Percentiles rank a stretch among this genome's conserved stretches.
Evolutionary conservation across 1,140 invertebrate species (phyloP).

Genomic region (Panulirus ornatus): DNA sequence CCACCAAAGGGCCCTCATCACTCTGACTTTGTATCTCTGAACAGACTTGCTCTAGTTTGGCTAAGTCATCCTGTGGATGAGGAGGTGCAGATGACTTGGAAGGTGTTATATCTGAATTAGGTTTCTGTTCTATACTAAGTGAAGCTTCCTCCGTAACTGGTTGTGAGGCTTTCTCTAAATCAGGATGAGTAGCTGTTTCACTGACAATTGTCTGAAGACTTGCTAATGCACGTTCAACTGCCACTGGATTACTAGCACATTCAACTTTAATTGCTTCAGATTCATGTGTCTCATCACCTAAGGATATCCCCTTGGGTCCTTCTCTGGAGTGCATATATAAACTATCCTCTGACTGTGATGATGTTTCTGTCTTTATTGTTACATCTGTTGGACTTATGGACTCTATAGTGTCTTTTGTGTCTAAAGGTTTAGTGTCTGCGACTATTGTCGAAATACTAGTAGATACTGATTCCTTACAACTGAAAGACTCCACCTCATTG

Average conservation of each 20-base stretch:
- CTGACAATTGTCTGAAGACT: slow-evolving; percentile 63
- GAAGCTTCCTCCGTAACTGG: slow-evolving; percentile 55
- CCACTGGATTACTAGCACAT: slow-evolving; percentile 25
- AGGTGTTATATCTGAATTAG: slow-evolving; percentile 1
- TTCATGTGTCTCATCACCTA: slow-evolving; percentile 1
- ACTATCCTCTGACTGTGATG: background rate
- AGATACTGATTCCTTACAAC: background rate
- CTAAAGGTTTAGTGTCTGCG: slow-evolving; percentile 18
- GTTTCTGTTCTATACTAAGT: slow-evolving; percentile 26
- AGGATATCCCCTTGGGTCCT: slow-evolving; percentile 2
- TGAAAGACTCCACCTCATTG: slow-evolving; percentile 18
- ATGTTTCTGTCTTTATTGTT: slow-evolving; percentile 9
- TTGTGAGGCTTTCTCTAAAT: slow-evolving; percentile 52
- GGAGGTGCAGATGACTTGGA: slow-evolving; percentile 2
- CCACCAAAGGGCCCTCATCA: slow-evolving; percentile 6
- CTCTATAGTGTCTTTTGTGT: slow-evolving; percentile 27
- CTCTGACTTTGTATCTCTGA: slow-evolving; percentile 67
- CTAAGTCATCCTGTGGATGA: slow-evolving; percentile 62
- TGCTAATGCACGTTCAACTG: slow-evolving; percentile 56
- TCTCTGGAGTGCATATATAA: background rate
- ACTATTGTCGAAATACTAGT: background rate
- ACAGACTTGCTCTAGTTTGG: slow-evolving; percentile 59
- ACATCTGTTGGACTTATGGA: slow-evolving; percentile 25
- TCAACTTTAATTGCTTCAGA: slow-evolving; percentile 52
- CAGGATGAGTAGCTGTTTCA: slow-evolving; percentile 58